phyloP scores from a whole-genome alignment of 2,113 vertebrate genomes.

The Castor canadensis region DNA sequence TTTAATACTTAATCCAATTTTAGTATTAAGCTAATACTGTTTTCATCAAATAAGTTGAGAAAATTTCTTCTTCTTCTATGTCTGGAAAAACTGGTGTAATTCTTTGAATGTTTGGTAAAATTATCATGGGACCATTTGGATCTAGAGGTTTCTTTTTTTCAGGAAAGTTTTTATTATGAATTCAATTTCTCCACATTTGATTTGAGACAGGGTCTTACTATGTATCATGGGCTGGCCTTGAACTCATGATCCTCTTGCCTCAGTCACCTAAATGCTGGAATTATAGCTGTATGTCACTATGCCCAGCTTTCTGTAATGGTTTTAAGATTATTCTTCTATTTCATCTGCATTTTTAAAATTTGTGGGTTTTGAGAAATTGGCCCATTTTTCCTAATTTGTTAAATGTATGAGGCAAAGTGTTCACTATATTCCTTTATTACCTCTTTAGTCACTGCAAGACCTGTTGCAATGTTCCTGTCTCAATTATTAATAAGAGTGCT shows the following conservation, averaged over 20 bases:
- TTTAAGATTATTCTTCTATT: background rate
- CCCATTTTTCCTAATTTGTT: background rate
- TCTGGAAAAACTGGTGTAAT: background rate
- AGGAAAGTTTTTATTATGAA: background rate
- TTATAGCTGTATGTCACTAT: no score
- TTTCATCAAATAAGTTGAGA: background rate
- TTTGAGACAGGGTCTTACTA: no score
- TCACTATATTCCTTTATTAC: background rate
- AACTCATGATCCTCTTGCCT: no score
- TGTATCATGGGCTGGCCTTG: no score
- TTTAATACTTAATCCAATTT: background rate
- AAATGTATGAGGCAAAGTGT: background rate
- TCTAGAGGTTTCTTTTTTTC: background rate
- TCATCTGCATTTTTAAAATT: background rate
- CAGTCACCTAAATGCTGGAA: no score
- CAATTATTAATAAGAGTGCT: background rate
- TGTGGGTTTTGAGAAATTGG: background rate
- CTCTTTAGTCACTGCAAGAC: background rate
- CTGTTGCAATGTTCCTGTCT: background rate
- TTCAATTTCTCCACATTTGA: background rate
- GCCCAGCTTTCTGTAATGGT: background rate
- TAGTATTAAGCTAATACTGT: background rate
- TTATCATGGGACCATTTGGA: background rate
- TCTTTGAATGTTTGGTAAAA: background rate
- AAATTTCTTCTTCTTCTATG: background rate